These are phyloP conservation scores for Phyllotis vaccarum DNA, from an alignment of 2,797 vertebrate species.

Conservation along the genomic window DNA sequence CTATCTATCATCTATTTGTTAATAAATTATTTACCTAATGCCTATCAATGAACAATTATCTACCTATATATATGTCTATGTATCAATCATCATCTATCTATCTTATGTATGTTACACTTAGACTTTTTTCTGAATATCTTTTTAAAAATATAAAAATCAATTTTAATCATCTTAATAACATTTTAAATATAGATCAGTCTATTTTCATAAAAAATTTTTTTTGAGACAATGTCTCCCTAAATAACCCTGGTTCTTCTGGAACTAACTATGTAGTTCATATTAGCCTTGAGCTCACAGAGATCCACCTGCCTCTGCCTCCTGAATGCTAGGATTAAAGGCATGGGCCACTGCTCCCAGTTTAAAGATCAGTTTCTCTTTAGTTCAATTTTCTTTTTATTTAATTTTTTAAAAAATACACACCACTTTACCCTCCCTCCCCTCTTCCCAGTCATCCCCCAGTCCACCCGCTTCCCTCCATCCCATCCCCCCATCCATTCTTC, in stretches of 20 bases:
- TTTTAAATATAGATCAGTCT: neutral
- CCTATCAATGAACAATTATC: neutral
- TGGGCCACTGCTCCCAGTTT: neutral
- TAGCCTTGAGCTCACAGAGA: neutral
- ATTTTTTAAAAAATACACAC: no score
- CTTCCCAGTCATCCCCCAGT: no score
- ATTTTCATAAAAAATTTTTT: neutral
- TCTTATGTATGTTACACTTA: neutral
- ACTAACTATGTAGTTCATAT: neutral
- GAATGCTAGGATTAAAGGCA: neutral
- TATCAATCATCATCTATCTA: neutral
- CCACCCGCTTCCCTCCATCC: no score
- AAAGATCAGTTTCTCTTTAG: neutral
- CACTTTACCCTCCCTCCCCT: no score
- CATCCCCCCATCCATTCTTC: no score
- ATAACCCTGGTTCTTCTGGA: neutral
- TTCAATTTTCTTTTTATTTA: no score
- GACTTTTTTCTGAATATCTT: neutral
- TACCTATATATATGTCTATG: neutral
- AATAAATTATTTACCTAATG: neutral
- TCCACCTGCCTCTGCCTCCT: neutral
- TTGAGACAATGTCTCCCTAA: neutral
- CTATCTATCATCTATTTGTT: neutral
- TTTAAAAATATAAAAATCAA: conserved; percentile 15
- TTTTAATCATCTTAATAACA: conserved; percentile 25